Evolutionary conservation across 2,888 invertebrate genomes (phyloP), one percentile per base, ranked within the genome.

Genomic region (Cephonodes hylas): DNA sequence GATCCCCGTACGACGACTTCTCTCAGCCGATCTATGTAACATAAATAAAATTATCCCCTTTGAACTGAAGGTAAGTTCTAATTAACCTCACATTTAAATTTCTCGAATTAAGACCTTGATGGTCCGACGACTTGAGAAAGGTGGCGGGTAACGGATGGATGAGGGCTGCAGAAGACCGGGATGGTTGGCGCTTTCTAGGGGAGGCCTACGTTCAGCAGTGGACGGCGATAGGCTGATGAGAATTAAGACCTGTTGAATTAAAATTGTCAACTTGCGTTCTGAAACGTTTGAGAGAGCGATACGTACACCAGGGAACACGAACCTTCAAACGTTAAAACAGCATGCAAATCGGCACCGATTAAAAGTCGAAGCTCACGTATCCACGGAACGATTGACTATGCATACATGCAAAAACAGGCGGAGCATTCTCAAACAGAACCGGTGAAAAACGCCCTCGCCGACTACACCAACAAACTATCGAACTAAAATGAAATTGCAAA

Each of bases 401-500:
- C 42, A 60, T 42, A 20, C 34, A 42, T 31, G 45, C 38, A 60
- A 48, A 42, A 53, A 46, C 25, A 45, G 46, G 42, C 48, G 64
- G 64, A 60, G 27, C 18, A 27, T 67, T 65, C 68, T 68, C 59
- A 53, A 68, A 61, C 18, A 63, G 66, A 70, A 66, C 63, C 60
- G 60, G 59, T 53, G 38, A 68, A 64, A 65, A 62, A 66, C 59
- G 63, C 67, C 63, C 56, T 63, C 66, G 58, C 65, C 31, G 15
- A 59, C 42, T 62, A 60, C 62, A 70, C 38, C 38, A 72, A 70
- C 63, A 72, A 57, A 62, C 64, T 23, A 27, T 46, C 58, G 38
- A 61, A 58, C 18, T 22, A 61, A 60, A 68, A 61, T 61, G 48
- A 48, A 20, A 58, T 58, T 13, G 25, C 60, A 56, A 64, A 57